Base-by-base conservation (phyloP, 2,797 vertebrate genomes). In the Diceros bicornis region DNA sequence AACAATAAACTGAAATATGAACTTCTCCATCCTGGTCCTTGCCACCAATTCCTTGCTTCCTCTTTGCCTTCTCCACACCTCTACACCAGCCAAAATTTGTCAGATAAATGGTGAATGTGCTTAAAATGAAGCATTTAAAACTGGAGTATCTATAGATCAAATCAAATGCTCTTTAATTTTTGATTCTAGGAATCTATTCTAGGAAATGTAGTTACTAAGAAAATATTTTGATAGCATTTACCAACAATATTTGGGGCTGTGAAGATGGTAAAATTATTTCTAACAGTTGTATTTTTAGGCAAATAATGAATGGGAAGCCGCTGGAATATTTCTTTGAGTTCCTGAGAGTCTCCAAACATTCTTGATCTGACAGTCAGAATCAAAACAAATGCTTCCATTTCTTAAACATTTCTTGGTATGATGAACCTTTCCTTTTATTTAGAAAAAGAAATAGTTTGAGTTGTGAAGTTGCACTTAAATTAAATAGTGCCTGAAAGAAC, bases 381-480 rank as follows among this genome's bases (percentile, higher is more conserved):
- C 57, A 90, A 98, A 97, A 96, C 62, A 94, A 92, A 96, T 82
- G 59, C 21, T 64, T 83, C 66, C 6, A 52, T 88, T 89, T 86
- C 72, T 88, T 94, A 97, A 91, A 81, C 41, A 91, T 79, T 91
- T 85, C 62, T 87, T 89, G 59, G 25, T 74, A 78, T 29, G 69
- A 61, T 23, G 16, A 93, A 34, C 20, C 71, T 93, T 97, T 96
- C 41, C 32, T 6, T 91, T 96, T 84, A 81, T 84, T 96, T 92
- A 84, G 62, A 90, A 95, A 41, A 82, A 92, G 69, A 90, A 95
- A 91, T 59, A 29, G 27, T 78, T 77, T n/a, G 57, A 88, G 69
- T 83, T 72, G 21, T 90, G 64, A 95, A 62, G 27, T 72, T 72
- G 7, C 21, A 44, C 50, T 94, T 81, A 29, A 88, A 71, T 89